Base-by-base conservation (phyloP, 1,140 invertebrate genomes). In the Camponotus vicinus region DNA sequence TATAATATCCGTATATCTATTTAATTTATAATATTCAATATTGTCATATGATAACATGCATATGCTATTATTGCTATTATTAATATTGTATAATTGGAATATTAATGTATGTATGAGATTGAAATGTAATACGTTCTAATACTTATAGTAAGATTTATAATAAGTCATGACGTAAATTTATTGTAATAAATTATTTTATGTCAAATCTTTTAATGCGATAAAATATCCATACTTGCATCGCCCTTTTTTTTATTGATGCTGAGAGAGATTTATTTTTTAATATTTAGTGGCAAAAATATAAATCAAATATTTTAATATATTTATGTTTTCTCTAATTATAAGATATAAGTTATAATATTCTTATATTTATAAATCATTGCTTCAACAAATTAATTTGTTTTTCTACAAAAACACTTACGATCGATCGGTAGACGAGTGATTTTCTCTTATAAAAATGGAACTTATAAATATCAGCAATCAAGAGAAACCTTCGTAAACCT, bases 381-480 rank as follows among this genome's bases (percentile, higher is more conserved):
- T 18, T 79, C 15, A 5, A 79, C 37, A 78, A 34, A 8, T n/a
- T 32, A 4, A 70, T 59, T 6, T 59, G 18, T 18, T 57, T 13
- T 27, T 34, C 6, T 37, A 34, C 4, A 55, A 73, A 49, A 82
- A 75, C 40, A 34, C 57, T 5, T 61, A 32, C 79, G 79, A 83
- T 83, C 69, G 79, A 75, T 83, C 55, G n/a, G 40, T 61, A 34
- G n/a, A 70, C 32, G 32, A 21, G 2, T 37, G 45, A 61, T 82
- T 55, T 45, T 3, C n/a, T 55, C 37, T 57, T n/a, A n/a, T n/a
- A 82, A 59, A 32, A 15, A 55, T 18, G 11, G 11, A 34, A 82
- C 52, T 69, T 42, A 27, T 21, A 59, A 82, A 15, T 18, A 78
- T 9, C 4, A 18, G 13, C 5, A 18, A 37, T 21, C 42, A 13